A percentile compares a stretch with the other conserved stretches of the same genome.
These are phyloP conservation scores for Timandra comae DNA, from an alignment of 2,888 invertebrate genomes.

Conservation along the genomic window DNA sequence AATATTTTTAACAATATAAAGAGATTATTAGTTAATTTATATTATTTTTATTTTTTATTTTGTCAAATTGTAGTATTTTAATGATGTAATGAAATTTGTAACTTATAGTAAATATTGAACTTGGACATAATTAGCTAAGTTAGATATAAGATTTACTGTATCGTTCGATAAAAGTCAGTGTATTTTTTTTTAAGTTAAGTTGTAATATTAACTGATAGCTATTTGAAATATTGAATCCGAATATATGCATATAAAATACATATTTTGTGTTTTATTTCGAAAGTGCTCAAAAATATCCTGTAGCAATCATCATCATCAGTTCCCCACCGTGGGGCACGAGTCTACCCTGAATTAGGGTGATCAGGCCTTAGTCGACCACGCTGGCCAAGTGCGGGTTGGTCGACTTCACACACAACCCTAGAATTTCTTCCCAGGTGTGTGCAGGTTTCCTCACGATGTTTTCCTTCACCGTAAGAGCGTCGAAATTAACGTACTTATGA, in stretches of 20 bases:
- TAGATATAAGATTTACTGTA: constrained; percentile 52
- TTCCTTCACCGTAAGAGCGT: no score
- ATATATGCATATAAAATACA: constrained; percentile 75
- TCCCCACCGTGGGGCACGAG: no score
- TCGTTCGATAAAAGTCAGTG: constrained; percentile 62
- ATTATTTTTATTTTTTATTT: constrained; percentile 39
- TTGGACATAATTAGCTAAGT: constrained; percentile 71
- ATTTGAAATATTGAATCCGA: constrained; percentile 73
- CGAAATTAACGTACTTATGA: no score
- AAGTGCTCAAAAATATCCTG: no score
- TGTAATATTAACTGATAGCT: constrained; percentile 70
- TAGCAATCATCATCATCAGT: no score
- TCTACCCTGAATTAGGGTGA: no score
- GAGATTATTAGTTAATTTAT: constrained; percentile 61
- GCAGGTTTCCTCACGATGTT: no score
- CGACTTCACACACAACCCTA: no score
- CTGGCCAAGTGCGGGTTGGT: no score
- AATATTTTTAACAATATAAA: constrained; percentile 31
- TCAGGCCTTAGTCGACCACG: no score
- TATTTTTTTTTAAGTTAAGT: constrained; percentile 71
- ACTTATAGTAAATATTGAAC: constrained; percentile 70
- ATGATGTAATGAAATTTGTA: constrained; percentile 64
- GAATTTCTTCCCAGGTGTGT: no score
- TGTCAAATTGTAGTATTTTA: constrained; percentile 47
- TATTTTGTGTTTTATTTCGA: constrained; percentile 40